Percentiles rank a stretch among this genome's conserved stretches.
These are phyloP conservation scores for Eudasyphora cyanicolor DNA, from an alignment of 2,888 invertebrate genomes.

Conservation along the genomic window DNA sequence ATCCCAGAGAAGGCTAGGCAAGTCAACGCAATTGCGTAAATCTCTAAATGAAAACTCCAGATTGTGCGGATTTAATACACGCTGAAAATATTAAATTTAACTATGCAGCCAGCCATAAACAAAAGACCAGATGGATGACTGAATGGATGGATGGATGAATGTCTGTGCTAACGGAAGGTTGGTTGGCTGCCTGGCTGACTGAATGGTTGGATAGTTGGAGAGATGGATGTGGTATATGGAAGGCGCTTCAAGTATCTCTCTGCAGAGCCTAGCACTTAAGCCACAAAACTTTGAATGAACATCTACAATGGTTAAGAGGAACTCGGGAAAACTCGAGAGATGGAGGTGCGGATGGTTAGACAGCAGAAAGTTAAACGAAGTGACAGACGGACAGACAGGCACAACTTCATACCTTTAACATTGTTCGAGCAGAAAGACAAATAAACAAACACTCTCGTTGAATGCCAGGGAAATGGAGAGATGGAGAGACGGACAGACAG, in stretches of 20 bases:
- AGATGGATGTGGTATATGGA: slow-evolving; percentile 16
- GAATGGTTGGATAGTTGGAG: no score
- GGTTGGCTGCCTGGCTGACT: slow-evolving; percentile 3
- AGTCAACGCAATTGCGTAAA: slow-evolving; percentile 60
- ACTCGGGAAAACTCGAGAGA: neutral
- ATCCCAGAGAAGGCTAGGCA: neutral
- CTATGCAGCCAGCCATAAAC: slow-evolving; percentile 10
- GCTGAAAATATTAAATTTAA: slow-evolving; percentile 31
- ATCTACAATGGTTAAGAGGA: slow-evolving; percentile 38
- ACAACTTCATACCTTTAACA: slow-evolving; percentile 14
- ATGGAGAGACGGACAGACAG: no score
- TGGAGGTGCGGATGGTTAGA: slow-evolving; percentile 20
- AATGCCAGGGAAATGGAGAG: neutral
- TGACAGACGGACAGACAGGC: slow-evolving; percentile 1
- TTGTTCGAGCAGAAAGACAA: neutral
- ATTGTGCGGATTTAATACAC: slow-evolving; percentile 24
- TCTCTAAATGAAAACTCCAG: slow-evolving; percentile 44
- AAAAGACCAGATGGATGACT: slow-evolving; percentile 25
- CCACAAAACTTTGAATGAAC: slow-evolving; percentile 58
- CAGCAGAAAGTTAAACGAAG: neutral
- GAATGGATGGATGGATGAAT: slow-evolving; percentile 7
- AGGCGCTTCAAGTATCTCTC: slow-evolving; percentile 35
- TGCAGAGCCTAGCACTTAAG: slow-evolving; percentile 44
- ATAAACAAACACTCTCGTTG: slow-evolving; percentile 12
- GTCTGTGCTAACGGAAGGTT: neutral